Percentiles rank a stretch among this genome's conserved stretches.
Evolutionary conservation across 2,888 invertebrate species (phyloP).

Genomic region (Stenchaetothrips biformis): DNA sequence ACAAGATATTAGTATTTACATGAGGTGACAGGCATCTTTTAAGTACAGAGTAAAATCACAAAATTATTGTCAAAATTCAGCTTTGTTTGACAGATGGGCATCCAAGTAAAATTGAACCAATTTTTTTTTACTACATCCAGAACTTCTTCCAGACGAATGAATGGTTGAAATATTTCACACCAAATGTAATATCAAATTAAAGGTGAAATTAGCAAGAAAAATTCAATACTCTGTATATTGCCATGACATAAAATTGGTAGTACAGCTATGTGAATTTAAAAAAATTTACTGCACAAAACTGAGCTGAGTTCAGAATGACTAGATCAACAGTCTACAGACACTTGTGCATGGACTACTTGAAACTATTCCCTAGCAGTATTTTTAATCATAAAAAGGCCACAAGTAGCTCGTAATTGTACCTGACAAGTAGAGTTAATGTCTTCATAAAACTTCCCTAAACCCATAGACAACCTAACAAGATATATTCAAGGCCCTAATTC

Average conservation of each 20-base stretch:
- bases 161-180: too few relatives aligned
- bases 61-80: neutral
- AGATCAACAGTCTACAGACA: neutral
- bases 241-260: neutral
- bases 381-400: too few relatives aligned
- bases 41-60: neutral
- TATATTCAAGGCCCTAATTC: too few relatives aligned
- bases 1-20: neutral
- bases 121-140: too few relatives aligned
- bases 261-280: neutral
- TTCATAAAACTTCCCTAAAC: too few relatives aligned
- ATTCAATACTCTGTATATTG: neutral
- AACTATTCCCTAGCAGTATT: neutral
- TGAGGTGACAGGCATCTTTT: neutral
- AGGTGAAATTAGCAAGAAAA: neutral
- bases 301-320: neutral
- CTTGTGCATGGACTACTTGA: neutral
- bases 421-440: too few relatives aligned
- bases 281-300: neutral
- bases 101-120: too few relatives aligned
- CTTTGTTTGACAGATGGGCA: neutral
- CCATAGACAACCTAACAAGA: too few relatives aligned
- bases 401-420: too few relatives aligned
- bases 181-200: neutral
- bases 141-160: too few relatives aligned